Evolutionary conservation across 2,888 invertebrate genomes (phyloP), one percentile per base, ranked within the genome.

Genomic region (Blomia tropicalis): DNA sequence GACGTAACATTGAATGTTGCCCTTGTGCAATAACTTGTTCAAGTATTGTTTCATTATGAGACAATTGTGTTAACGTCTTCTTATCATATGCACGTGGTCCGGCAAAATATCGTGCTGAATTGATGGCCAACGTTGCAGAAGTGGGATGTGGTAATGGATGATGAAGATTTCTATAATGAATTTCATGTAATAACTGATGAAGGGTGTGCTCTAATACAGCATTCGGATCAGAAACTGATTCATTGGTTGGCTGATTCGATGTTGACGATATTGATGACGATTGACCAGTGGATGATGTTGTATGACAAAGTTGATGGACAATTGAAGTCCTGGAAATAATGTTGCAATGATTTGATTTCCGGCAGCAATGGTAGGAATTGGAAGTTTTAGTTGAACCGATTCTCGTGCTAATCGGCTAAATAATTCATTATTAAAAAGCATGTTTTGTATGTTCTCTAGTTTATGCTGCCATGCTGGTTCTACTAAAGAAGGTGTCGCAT

Each of bases 291-390:
- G 56, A 56, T 14, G 29, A 27, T 3, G 25, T 2, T 59, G 88
- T 87, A 73, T 93, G 93, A 71, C 91, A 88, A 95, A 76, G 0
- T 89, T 87, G 64, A 93, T 91, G 43, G 89, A 83, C 23, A 95
- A 75, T 72, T 93, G 91, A 66, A 93, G 88, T 43, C 91, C 92
- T 11, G 93, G 92, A 67, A 93, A 79, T 4, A 87, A 82, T 25
- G 92, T 91, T 2, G 91, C 90, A 78, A 92, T 87, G 66, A 95
- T 93, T 75, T 93, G 91, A 75, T 93, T 93, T 54, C 92, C 92
- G 43, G 93, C 90, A 5, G 95, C 93, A 80, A 95, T 87, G 71
- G 93, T 93, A 0, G 93, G 93, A 71, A 93, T 90, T 0, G 87
- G 85, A 0, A 90, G 87, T 70, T 90, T 87, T 2, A 91, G 75